These are phyloP conservation scores for Drosophila nr. perissopoda DNA, from an alignment of 2,888 invertebrate species.

Conservation along the genomic window DNA sequence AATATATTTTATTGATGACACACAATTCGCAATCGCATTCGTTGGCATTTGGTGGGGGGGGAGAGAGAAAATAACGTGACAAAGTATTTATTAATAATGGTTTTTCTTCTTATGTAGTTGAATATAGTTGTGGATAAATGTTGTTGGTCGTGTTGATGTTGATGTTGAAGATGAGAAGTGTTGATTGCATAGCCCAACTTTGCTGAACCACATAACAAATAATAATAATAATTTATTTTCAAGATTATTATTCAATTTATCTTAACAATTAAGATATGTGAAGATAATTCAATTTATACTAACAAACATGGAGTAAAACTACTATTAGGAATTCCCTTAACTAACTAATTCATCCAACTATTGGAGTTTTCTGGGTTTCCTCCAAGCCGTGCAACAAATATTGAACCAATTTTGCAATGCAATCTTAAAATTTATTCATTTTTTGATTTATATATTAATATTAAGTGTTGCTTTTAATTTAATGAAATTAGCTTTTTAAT, in stretches of 20 bases:
- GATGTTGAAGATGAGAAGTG: slow-evolving; percentile 1
- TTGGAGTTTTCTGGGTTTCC: background rate
- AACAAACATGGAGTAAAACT: background rate
- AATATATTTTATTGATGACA: slow-evolving; percentile 13
- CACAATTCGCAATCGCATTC: slow-evolving; percentile 20
- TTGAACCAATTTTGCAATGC: background rate
- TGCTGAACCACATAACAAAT: background rate
- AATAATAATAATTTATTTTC: background rate
- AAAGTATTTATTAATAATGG: slow-evolving; percentile 60
- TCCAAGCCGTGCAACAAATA: too few species aligned
- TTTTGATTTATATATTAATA: background rate
- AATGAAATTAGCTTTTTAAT: background rate
- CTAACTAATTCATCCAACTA: too few species aligned
- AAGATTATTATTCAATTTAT: background rate
- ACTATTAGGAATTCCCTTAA: too few species aligned
- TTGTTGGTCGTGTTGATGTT: background rate
- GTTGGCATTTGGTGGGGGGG: slow-evolving; percentile 6
- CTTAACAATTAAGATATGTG: background rate
- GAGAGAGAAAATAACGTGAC: slow-evolving; percentile 45
- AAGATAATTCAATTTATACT: background rate
- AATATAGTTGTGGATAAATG: background rate
- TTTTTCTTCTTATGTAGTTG: slow-evolving; percentile 33
- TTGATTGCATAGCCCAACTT: background rate
- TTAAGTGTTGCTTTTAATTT: background rate
- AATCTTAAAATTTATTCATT: rapidly evolving